Evolutionary conservation across 2,888 invertebrate genomes (phyloP).

Genomic region (Agrochola lota): DNA sequence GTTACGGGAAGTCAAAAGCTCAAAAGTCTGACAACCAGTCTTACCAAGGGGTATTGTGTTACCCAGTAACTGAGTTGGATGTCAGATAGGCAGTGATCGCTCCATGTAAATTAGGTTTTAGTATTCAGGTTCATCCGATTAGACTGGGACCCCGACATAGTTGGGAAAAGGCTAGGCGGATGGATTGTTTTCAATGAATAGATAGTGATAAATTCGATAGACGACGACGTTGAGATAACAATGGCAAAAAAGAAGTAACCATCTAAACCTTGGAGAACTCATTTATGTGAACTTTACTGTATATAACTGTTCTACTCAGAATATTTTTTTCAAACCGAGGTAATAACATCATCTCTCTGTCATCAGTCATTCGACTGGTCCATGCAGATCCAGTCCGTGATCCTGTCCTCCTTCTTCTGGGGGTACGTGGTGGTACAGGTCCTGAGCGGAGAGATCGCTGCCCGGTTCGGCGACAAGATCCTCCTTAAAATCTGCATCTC

Average conservation of each 20-base stretch:
- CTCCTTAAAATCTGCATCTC: slow-evolving; percentile 85
- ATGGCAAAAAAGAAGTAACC: not conserved
- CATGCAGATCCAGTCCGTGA: slow-evolving; percentile 84
- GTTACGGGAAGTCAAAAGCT: too few relatives aligned
- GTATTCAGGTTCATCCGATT: not conserved
- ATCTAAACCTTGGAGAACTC: not conserved
- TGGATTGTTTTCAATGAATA: not conserved
- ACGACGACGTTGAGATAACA: not conserved
- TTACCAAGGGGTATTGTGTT: too few relatives aligned
- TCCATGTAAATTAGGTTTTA: too few relatives aligned
- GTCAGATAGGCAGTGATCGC: too few relatives aligned
- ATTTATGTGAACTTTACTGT: not conserved
- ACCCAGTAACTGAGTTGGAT: too few relatives aligned
- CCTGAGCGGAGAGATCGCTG: slow-evolving; percentile 93
- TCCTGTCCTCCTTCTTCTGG: slow-evolving; percentile 91
- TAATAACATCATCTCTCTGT: too few relatives aligned
- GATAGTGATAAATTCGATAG: not conserved
- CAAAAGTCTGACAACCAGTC: too few relatives aligned
- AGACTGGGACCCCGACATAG: not conserved
- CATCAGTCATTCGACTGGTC: slow-evolving; percentile 89
- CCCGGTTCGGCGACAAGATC: slow-evolving; percentile 92
- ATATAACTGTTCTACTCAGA: not conserved
- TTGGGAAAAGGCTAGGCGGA: too few relatives aligned
- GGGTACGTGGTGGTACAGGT: slow-evolving; percentile 93
- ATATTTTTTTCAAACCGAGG: not conserved